Conservation (phyloP, 2,888 invertebrate species). For the Melolontha melolontha region DNA sequence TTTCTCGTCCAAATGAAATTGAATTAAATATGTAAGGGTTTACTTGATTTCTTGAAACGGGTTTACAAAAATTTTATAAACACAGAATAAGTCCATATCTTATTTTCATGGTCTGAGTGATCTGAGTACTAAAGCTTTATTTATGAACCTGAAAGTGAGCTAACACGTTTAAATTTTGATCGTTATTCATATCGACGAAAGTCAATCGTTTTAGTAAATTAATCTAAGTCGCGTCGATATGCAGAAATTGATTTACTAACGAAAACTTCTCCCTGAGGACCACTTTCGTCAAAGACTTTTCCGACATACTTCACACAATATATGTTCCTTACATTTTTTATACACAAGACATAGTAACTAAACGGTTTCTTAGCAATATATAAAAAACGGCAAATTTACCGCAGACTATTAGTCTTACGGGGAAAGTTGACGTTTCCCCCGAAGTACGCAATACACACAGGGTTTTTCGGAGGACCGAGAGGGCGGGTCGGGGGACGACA, state of each 20-base stretch:
- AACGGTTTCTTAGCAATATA: background rate
- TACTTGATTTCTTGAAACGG: no score
- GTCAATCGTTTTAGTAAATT: conserved; percentile 17
- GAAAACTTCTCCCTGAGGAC: conserved; percentile 10
- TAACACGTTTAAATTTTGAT: no score
- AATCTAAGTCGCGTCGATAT: conserved; percentile 24
- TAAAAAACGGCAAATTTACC: conserved; percentile 29
- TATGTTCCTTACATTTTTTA: conserved; percentile 13
- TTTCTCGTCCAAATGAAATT: no score
- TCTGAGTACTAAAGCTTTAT: no score
- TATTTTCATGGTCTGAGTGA: no score
- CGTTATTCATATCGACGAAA: no score
- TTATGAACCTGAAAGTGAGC: no score
- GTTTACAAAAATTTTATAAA: no score
- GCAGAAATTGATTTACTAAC: conserved; percentile 29
- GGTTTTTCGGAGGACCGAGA: conserved; percentile 47
- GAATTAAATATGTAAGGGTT: no score
- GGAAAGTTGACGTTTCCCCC: conserved; percentile 41
- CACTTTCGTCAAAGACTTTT: background rate
- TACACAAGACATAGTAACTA: conserved; percentile 17
- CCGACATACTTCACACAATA: background rate
- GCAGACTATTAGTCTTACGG: conserved; percentile 43
- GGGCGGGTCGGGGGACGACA: conserved; percentile 60
- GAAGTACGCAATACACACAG: conserved; percentile 25
- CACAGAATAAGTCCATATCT: no score